phyloP scores from a whole-genome alignment of 2,888 invertebrate genomes.

The Hirtodrosophila duncani region DNA sequence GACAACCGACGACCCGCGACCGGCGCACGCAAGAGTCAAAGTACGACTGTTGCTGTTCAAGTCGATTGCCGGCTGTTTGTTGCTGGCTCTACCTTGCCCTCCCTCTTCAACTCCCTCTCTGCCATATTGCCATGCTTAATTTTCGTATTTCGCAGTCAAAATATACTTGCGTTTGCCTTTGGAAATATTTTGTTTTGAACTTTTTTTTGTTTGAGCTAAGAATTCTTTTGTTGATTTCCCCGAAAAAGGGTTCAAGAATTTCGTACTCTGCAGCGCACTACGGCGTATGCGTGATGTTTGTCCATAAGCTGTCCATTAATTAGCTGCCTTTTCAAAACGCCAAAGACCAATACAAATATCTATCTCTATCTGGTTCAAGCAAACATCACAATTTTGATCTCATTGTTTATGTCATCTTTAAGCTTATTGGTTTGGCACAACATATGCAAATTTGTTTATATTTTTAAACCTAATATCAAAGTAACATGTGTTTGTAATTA shows the following conservation, averaged over 20 bases:
- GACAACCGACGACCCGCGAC: constrained; percentile 18
- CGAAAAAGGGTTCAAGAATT: constrained; percentile 38
- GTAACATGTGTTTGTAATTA: constrained; percentile 21
- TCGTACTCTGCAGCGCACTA: constrained; percentile 2
- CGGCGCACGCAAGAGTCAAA: constrained; percentile 58
- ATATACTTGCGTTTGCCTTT: constrained; percentile 20
- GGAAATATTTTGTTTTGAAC: too few species aligned
- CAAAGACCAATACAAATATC: constrained; percentile 4
- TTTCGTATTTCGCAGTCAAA: constrained; percentile 1
- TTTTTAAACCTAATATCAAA: too few species aligned
- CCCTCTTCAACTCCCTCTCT: neutral
- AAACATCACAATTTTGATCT: too few species aligned
- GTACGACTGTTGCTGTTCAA: constrained; percentile 49
- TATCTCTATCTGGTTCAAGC: too few species aligned
- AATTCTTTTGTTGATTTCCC: constrained; percentile 26
- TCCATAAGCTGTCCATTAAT: neutral
- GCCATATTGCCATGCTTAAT: too few species aligned
- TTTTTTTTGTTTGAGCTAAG: constrained; percentile 8
- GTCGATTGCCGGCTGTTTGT: constrained; percentile 27
- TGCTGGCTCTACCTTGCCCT: neutral
- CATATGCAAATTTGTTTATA: constrained; percentile 11
- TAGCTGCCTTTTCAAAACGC: constrained; percentile 2
- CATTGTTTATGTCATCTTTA: constrained; percentile 15
- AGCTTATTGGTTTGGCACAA: constrained; percentile 1
- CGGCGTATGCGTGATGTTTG: constrained; percentile 46